Percentiles rank a stretch among this genome's conserved stretches.
Evolutionary conservation across 2,888 invertebrate species (phyloP).

Genomic region (Eilema depressum): DNA sequence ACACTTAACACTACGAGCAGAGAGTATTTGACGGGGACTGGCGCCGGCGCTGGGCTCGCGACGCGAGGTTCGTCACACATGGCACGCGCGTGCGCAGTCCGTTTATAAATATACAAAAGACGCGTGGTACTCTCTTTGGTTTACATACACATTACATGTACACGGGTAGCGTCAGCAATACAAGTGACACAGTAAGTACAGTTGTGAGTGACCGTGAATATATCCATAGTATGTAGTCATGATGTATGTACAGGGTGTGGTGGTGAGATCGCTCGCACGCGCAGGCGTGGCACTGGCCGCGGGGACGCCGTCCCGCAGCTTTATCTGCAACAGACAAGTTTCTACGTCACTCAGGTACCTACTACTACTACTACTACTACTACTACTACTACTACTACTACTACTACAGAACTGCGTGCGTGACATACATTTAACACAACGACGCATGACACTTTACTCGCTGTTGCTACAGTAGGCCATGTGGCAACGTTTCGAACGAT

Average conservation of each 20-base stretch:
- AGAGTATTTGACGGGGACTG: conserved; percentile 19
- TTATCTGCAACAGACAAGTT: conserved; percentile 11
- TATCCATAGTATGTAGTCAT: no score
- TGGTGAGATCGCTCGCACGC: conserved; percentile 7
- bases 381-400: no score
- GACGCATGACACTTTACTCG: no score
- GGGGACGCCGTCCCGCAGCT: neutral
- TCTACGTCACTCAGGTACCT: no score
- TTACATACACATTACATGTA: conserved; percentile 1
- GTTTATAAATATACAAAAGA: conserved; percentile 12
- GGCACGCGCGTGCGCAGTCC: neutral
- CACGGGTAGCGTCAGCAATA: neutral
- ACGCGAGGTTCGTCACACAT: neutral
- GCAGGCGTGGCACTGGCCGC: neutral
- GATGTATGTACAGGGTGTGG: conserved; percentile 4
- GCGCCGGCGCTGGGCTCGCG: no score
- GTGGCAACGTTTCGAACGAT: no score
- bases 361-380: no score
- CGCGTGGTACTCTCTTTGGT: conserved; percentile 24
- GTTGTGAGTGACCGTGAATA: no score
- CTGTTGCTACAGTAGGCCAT: no score
- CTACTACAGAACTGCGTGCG: no score
- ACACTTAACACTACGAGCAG: conserved; percentile 21
- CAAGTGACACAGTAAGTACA: conserved; percentile 16
- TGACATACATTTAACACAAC: no score